These are phyloP conservation scores for Lamprologus ornatipinnis DNA, from an alignment of 2,113 vertebrate genomes.

Conservation along the genomic window DNA sequence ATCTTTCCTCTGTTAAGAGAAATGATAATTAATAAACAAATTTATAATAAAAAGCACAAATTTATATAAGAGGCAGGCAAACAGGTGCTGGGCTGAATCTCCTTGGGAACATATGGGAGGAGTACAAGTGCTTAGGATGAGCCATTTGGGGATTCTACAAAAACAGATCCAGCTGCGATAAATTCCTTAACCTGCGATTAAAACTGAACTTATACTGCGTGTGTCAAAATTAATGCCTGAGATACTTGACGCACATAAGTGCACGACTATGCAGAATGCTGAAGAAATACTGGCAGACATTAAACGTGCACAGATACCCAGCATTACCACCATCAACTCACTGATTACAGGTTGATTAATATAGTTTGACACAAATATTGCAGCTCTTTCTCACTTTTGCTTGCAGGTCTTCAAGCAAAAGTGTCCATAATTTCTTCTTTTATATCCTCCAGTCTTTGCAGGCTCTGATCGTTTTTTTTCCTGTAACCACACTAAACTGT, in stretches of 20 bases:
- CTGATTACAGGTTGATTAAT: not conserved
- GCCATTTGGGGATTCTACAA: not conserved
- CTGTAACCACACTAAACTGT: not conserved
- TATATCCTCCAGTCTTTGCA: not conserved
- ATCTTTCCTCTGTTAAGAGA: not conserved
- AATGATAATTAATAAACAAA: not conserved
- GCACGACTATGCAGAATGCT: not conserved
- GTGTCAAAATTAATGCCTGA: not conserved
- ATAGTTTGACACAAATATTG: not conserved
- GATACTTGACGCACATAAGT: not conserved
- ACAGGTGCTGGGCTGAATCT: not conserved
- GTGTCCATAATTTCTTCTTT: not conserved
- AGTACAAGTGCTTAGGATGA: not conserved
- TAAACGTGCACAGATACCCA: not conserved
- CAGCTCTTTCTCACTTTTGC: not conserved
- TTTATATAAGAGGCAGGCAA: not conserved
- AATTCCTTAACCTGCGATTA: not conserved
- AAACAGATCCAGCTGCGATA: not conserved
- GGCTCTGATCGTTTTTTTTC: not conserved
- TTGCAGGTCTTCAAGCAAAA: not conserved
- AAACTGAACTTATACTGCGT: not conserved
- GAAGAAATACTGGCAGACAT: not conserved
- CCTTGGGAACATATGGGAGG: not conserved
- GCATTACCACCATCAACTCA: not conserved
- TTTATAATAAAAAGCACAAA: not conserved